Evolutionary conservation across 2,797 vertebrate genomes (phyloP), one percentile per base, ranked within the genome.

Genomic region (Meriones psammophilus): DNA sequence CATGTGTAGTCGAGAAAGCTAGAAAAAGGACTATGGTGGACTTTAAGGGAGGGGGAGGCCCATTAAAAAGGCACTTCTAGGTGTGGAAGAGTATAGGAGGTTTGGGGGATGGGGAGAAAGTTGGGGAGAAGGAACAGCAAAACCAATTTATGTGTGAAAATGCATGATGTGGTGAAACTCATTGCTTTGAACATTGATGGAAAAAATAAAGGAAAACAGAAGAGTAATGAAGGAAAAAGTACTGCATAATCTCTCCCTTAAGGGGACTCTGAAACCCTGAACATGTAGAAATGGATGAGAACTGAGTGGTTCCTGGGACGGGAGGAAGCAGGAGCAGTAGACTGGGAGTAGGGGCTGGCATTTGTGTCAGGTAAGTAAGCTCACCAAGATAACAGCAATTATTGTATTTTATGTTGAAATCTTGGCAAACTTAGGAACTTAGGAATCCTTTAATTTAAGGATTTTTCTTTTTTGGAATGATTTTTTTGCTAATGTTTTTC

Each of bases 391-490:
- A 66, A 2, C 15, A 28, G 22, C 3, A 60, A 8, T 42, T 39
- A 60, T 73, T 5, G 0, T 4, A 15, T 14, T 18, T 4, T 15
- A 8, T 66, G 33, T 15, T 74, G 66, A 79, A 80, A 58, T 68
- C 77, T 4, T 62, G 42, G 39, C 69, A 79, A 20, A 42, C 12
- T 62, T 54, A 69, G 30, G 46, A 86, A 69, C 54, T 33, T 54
- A 39, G 39, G 39, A 39, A 39, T 39, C 39, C 4, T 69, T 54
- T 91, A 83, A 76, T 73, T 58, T 64, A 92, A 46, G 28, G 58
- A 77, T 88, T 95, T 54, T 90, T 71, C 96, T 56, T 56, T 58
- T 58, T 58, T 58, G 81, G 36, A 92, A 92, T 62, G 66, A 84
- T 76, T 69, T 88, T 88, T 77, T 71, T 30, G 54, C 26, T 42